These are phyloP conservation scores for Ptychobarbus kaznakovi DNA, from an alignment of 2,797 vertebrate genomes.

Conservation along the genomic window DNA sequence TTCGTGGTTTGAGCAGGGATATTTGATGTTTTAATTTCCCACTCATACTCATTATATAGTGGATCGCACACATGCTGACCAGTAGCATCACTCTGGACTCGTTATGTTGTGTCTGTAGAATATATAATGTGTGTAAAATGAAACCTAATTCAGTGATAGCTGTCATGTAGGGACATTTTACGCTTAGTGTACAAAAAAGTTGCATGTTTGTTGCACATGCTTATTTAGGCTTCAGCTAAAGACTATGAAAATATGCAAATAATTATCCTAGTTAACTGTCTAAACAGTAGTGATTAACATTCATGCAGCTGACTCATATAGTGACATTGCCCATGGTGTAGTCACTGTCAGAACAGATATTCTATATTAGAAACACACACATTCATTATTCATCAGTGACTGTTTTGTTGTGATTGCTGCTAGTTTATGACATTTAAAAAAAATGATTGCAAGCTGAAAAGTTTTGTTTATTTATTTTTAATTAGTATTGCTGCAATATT, in stretches of 20 bases:
- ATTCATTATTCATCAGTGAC: slow-evolving; percentile 15
- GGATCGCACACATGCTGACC: neutral
- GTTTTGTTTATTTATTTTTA: neutral
- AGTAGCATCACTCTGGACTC: neutral
- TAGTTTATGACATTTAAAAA: neutral
- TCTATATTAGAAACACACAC: neutral
- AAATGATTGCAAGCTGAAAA: neutral
- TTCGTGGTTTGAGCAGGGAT: neutral
- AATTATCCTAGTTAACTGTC: neutral
- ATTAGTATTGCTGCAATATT: neutral
- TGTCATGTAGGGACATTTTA: neutral
- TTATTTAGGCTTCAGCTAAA: neutral
- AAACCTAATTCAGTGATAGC: neutral
- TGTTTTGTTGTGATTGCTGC: neutral
- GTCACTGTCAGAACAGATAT: neutral
- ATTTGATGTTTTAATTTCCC: neutral
- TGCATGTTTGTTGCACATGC: neutral
- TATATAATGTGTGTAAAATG: neutral
- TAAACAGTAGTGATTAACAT: slow-evolving; percentile 1
- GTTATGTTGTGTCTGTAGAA: neutral
- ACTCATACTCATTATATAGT: neutral
- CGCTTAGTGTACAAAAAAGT: neutral
- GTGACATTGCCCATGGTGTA: neutral
- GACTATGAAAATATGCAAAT: neutral
- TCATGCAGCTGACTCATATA: neutral